Base-by-base conservation (phyloP, 2,888 invertebrate species). In the Cataglyphis cursor region DNA sequence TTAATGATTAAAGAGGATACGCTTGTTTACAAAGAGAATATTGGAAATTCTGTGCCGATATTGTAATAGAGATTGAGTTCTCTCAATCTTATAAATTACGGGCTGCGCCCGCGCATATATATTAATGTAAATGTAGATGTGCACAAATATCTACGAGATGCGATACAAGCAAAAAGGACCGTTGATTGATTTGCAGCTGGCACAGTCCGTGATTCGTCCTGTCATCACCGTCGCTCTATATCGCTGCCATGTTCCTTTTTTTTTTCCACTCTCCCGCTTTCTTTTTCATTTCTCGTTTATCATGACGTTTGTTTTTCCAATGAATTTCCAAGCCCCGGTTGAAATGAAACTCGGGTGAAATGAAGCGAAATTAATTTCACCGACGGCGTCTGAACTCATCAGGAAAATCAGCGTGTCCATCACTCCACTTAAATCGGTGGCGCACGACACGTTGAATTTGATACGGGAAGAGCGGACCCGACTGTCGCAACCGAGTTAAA, bases 291-390 rank as follows among this genome's bases (percentile, higher is more conserved):
- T 66, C 61, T 59, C 81, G 44, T 24, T 57, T 76, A 38, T 48
- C 9, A 10, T 41, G 41, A 83, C 85, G 76, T 85, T 89, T 89
- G 81, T 89, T 87, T 85, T 82, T 66, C 65, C 83, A 57, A 64
- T 78, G 82, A 84, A 84, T 90, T 90, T 86, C 83, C 76, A 65
- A 70, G 83, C 65, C 61, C 21, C 15, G 21, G 54, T 38, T 65
- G 68, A 76, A 86, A 86, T 75, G 75, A 80, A 75, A 82, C 64
- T 51, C 24, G 48, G 73, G 59, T 72, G 84, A 90, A 90, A 89
- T 90, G 88, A 90, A 90, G 90, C 84, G 82, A 89, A 89, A 90
- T 90, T 90, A 89, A 90, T 90, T 90, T 88, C 86, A 82, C 85
- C 81, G 88, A 86, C 88, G 82, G 87, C 84, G 83, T 87, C 85